A percentile compares a stretch with the other conserved stretches of the same genome.
Evolutionary conservation across 2,888 invertebrate genomes (phyloP).

Genomic region (Archips crataeganus): DNA sequence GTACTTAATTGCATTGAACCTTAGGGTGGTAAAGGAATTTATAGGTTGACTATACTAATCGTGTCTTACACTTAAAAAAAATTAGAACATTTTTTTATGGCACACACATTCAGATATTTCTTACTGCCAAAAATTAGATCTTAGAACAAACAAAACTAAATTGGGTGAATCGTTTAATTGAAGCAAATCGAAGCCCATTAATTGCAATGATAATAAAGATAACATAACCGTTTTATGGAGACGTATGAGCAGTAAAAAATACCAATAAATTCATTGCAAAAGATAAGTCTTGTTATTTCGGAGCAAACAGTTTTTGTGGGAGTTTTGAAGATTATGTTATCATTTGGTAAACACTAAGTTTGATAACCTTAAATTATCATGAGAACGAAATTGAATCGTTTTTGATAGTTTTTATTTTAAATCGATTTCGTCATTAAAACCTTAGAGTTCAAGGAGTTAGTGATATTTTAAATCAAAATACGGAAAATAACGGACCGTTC

Average conservation of each 20-base stretch:
- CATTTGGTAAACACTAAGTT: conserved; percentile 38
- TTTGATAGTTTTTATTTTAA: background rate
- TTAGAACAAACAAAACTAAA: background rate
- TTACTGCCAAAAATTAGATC: background rate
- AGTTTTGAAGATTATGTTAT: conserved; percentile 32
- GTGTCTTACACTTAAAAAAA: too few relatives aligned
- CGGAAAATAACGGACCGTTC: background rate
- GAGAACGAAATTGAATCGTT: conserved; percentile 27
- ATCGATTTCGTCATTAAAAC: background rate
- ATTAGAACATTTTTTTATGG: too few relatives aligned
- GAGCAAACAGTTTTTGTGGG: conserved; percentile 38
- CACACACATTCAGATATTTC: background rate
- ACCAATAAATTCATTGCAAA: conserved; percentile 35
- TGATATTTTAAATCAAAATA: background rate
- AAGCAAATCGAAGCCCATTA: conserved; percentile 25
- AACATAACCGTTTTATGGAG: conserved; percentile 17
- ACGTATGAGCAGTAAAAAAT: conserved; percentile 2
- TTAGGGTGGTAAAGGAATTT: background rate
- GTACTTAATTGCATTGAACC: too few relatives aligned
- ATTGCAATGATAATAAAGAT: conserved; percentile 33
- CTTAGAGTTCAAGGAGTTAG: background rate
- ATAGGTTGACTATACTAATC: too few relatives aligned
- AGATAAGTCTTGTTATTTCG: conserved; percentile 21
- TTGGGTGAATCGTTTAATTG: conserved; percentile 7
- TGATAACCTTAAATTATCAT: conserved; percentile 36